phyloP scores from a whole-genome alignment of 2,888 invertebrate species.

The Loripinus fragilis region DNA sequence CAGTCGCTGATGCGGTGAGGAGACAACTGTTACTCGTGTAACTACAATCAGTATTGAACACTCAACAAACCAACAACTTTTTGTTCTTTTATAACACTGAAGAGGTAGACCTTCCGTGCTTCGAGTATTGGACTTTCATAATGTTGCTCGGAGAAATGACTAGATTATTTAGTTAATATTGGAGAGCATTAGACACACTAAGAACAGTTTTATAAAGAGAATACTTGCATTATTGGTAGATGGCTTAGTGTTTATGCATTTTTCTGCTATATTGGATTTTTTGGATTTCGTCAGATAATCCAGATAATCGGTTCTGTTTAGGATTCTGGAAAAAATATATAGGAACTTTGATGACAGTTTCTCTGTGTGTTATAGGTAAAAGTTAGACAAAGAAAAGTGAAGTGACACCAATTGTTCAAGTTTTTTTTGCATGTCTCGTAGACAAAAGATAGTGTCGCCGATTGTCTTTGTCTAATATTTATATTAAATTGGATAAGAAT shows the following conservation, averaged over 20 bases:
- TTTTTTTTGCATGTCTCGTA: no score
- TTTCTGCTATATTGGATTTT: conserved; percentile 8
- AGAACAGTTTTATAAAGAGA: conserved; percentile 1
- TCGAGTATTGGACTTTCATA: conserved; percentile 11
- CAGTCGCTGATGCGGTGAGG: not conserved
- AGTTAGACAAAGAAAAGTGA: no score
- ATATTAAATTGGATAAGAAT: not conserved
- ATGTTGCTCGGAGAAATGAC: conserved; percentile 9
- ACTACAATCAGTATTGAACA: conserved; percentile 13
- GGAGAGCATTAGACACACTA: conserved; percentile 1
- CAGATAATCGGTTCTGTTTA: not conserved
- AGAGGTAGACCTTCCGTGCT: conserved; percentile 10
- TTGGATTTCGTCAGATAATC: not conserved
- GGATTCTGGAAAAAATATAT: not conserved
- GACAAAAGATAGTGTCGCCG: no score
- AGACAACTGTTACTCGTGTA: conserved; percentile 6
- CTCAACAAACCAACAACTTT: conserved; percentile 15
- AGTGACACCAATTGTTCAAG: no score
- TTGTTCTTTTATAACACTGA: conserved; percentile 19
- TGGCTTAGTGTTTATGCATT: not conserved
- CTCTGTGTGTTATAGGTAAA: no score
- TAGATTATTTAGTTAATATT: conserved; percentile 7
- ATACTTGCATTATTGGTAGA: not conserved
- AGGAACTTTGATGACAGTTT: no score
- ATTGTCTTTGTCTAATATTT: no score